Conservation (phyloP, 1,140 invertebrate genomes). For the Lithobius niger region DNA sequence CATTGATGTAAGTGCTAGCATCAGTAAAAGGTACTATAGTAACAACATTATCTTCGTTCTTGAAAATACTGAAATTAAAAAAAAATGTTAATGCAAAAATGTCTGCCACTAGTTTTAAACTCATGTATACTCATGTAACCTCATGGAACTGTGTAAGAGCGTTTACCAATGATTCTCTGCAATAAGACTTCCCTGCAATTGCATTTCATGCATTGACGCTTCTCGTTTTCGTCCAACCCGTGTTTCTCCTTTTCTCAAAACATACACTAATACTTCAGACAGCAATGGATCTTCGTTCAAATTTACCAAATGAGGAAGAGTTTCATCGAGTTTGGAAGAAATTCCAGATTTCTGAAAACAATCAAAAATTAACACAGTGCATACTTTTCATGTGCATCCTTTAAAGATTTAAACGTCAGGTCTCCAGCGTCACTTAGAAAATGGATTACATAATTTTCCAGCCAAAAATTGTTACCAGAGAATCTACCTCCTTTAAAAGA, state of each 20-base stretch:
- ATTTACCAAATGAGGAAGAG: slow-evolving; percentile 43
- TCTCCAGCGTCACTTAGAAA: too few species aligned
- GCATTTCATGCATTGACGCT: slow-evolving; percentile 38
- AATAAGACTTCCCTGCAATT: slow-evolving; percentile 47
- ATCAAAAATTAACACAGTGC: too few species aligned
- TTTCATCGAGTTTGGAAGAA: slow-evolving; percentile 29
- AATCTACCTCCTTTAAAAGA: too few species aligned
- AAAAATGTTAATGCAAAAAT: not conserved
- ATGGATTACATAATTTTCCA: too few species aligned
- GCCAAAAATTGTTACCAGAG: too few species aligned
- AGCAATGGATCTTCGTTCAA: slow-evolving; percentile 52
- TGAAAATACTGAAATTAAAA: slow-evolving; percentile 24
- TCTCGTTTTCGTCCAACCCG: slow-evolving; percentile 28
- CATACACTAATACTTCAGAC: slow-evolving; percentile 51
- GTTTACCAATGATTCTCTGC: slow-evolving; percentile 49
- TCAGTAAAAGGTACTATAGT: slow-evolving; percentile 29
- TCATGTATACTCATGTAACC: too few species aligned
- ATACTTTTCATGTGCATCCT: too few species aligned
- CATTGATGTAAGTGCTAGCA: slow-evolving; percentile 50
- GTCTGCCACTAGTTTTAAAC: slow-evolving; percentile 35
- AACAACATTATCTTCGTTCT: slow-evolving; percentile 24
- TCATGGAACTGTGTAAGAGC: too few species aligned
- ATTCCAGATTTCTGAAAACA: slow-evolving; percentile 32
- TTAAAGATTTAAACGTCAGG: too few species aligned
- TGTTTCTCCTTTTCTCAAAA: slow-evolving; percentile 36